phyloP scores from a whole-genome alignment of 2,888 invertebrate genomes.

The Metopia argyrocephala region DNA sequence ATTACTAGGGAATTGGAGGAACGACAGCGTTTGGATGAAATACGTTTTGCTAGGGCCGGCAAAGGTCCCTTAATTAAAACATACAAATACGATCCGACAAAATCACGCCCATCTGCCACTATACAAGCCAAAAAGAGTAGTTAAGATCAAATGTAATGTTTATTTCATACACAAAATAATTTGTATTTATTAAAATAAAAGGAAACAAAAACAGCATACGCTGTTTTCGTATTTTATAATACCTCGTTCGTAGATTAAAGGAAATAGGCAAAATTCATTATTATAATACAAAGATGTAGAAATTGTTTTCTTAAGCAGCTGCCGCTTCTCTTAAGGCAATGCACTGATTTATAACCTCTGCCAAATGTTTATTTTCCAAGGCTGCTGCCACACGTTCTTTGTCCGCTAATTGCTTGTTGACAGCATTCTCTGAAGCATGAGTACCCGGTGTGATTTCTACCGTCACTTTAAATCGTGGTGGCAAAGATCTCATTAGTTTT shows the following conservation, averaged over 20 bases:
- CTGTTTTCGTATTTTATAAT: background rate
- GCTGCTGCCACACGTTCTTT: constrained; percentile 99
- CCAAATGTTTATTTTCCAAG: constrained; percentile 93
- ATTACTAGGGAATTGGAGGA: constrained; percentile 88
- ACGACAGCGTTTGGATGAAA: constrained; percentile 86
- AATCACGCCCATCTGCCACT: constrained; percentile 73
- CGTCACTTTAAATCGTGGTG: constrained; percentile 90
- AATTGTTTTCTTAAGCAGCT: constrained; percentile 55
- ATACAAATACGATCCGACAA: constrained; percentile 90
- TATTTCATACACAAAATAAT: constrained; percentile 2
- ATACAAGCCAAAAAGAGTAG: constrained; percentile 66
- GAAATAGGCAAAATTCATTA: too few species aligned
- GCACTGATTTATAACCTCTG: constrained; percentile 97
- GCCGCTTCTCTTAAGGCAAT: constrained; percentile 77
- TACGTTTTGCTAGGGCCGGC: constrained; percentile 90
- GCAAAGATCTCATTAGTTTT: constrained; percentile 90
- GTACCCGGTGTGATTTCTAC: constrained; percentile 95
- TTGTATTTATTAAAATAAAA: constrained; percentile 51
- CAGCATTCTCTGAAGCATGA: constrained; percentile 93
- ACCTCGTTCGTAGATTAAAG: too few species aligned
- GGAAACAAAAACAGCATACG: constrained; percentile 17
- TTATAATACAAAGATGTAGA: background rate
- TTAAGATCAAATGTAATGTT: constrained; percentile 34
- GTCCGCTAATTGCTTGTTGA: constrained; percentile 98
- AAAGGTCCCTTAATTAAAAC: constrained; percentile 92